Evolutionary conservation across 2,888 invertebrate genomes (phyloP).

Genomic region (Watsonalla cultraria): DNA sequence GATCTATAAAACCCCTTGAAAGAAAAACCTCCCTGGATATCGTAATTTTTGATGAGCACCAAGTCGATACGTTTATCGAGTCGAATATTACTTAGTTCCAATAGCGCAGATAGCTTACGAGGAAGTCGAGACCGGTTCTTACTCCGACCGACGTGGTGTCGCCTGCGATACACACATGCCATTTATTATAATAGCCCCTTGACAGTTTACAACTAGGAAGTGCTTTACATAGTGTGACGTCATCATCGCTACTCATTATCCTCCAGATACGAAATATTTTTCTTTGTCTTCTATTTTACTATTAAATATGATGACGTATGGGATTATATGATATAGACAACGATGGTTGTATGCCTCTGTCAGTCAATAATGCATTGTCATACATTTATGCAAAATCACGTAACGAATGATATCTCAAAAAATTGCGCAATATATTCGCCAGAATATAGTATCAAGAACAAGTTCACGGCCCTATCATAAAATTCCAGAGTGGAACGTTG

Average conservation of each 20-base stretch:
- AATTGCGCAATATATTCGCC: slow-evolving; percentile 5
- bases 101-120: slow-evolving; percentile 58
- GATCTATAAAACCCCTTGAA: too few species aligned
- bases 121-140: slow-evolving; percentile 64
- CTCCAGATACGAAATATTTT: slow-evolving; percentile 15
- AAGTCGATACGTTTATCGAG: too few species aligned
- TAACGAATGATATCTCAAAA: too few species aligned
- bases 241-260: slow-evolving; percentile 23
- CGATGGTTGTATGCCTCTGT: too few species aligned
- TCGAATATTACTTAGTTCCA: slow-evolving; percentile 30
- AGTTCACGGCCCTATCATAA: not conserved
- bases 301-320: not conserved
- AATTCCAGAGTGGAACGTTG: slow-evolving; percentile 9
- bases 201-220: slow-evolving; percentile 53
- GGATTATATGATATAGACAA: too few species aligned
- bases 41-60: too few species aligned
- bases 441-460: slow-evolving; percentile 4
- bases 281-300: slow-evolving; percentile 25
- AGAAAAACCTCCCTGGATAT: too few species aligned
- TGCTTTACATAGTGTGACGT: slow-evolving; percentile 41
- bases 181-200: slow-evolving; percentile 63
- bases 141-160: slow-evolving; percentile 44
- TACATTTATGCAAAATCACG: too few species aligned
- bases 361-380: too few species aligned
- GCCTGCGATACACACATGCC: slow-evolving; percentile 51